phyloP scores from a whole-genome alignment of 2,113 vertebrate species.

The Callorhinus ursinus region DNA sequence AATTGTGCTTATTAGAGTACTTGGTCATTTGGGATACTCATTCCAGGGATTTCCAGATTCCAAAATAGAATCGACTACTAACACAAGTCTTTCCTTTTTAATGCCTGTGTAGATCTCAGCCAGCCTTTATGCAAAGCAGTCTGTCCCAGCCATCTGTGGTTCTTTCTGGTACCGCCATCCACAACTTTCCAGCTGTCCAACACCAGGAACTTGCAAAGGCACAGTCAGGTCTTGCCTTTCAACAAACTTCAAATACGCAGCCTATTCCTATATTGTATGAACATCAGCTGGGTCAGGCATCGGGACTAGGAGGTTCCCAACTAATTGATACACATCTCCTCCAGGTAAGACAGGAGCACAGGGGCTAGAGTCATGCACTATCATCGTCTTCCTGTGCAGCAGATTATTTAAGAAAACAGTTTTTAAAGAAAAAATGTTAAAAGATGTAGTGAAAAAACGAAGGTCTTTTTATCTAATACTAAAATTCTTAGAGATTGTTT shows the following conservation, averaged over 20 bases:
- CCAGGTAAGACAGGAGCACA: slow-evolving; percentile 88
- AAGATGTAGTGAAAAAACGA: neutral
- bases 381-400: neutral
- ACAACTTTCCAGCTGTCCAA: slow-evolving; percentile 96
- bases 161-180: slow-evolving; percentile 95
- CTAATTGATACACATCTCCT: slow-evolving; percentile 97
- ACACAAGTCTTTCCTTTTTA: neutral
- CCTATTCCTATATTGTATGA: slow-evolving; percentile 99
- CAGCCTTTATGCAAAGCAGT: slow-evolving; percentile 97
- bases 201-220: slow-evolving; percentile 96
- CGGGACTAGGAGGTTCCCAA: slow-evolving; percentile 96
- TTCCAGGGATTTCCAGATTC: neutral
- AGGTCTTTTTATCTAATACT: neutral
- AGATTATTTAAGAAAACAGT: neutral
- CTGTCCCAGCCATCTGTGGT: slow-evolving; percentile 97
- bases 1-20: neutral
- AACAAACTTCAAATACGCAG: slow-evolving; percentile 96
- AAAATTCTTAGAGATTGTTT: neutral
- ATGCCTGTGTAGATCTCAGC: slow-evolving; percentile 91
- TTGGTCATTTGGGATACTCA: neutral
- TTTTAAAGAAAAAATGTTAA: slow-evolving; percentile 1
- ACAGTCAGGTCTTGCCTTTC: slow-evolving; percentile 95
- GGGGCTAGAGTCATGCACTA: accelerated
- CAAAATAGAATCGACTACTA: neutral
- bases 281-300: slow-evolving; percentile 95